Evolutionary conservation across 92 coral and sea anemone species (phyloP), one percentile per base, ranked within the genome.

Genomic region (Porites lobata): DNA sequence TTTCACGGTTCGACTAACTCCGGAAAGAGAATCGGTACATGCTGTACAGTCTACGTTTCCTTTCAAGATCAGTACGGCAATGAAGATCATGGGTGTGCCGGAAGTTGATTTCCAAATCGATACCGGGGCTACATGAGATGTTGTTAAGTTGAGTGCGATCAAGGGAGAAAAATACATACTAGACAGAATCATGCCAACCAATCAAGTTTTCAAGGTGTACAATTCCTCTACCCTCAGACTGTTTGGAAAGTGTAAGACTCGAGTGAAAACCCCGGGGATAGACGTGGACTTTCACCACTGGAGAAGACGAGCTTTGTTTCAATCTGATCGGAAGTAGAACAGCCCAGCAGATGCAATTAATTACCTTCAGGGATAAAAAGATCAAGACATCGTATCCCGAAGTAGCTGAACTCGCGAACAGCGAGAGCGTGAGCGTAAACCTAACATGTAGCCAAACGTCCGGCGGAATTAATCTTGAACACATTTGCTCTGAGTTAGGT

Each of bases 71-170:
- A 29, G 32, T 29, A 29, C 32, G 4, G 32, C 32, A 29, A 29
- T 29, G 32, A 29, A 29, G 32, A 29, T 29, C 32, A 29, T 29
- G 32, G 32, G 32, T 29, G 32, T 29, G 2, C 32, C 57, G 22
- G 17, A 79, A n/a, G 54, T 21, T 4, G 26, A 51, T 57, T 86
- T 68, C 61, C 78, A 78, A 56, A 53, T 86, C 18, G 50, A 86
- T 58, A 86, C 86, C 2, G 79, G 90, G 8, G 87, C 87, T 5
- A 85, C 85, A 13, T 85, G 77, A 20, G 78, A 76, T 11, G 76
- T 85, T 14, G 43, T 85, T 56, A 11, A 43, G 29, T 50, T 38
- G 69, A 50, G 53, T 57, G 85, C 63, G 8, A 22, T 78, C 51
- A 47, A 59, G 15, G 86, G 70, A 21, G 78, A 65, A 38, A 79